Evolutionary conservation across 2,797 vertebrate species (phyloP), one percentile per base, ranked within the genome.

Genomic region (Carduelis carduelis): DNA sequence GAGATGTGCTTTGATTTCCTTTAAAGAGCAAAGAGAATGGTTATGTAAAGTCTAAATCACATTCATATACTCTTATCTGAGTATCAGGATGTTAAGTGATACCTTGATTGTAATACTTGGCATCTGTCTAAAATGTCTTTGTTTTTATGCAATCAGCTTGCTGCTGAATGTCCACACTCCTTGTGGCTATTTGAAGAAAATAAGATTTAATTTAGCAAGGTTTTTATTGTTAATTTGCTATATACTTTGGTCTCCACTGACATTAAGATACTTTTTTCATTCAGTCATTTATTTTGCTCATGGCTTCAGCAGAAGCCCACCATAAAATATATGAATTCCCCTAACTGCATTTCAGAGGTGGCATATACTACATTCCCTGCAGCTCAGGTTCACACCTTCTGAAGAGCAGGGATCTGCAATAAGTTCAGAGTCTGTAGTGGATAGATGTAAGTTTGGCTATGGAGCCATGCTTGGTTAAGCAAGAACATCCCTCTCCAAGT

Each of bases 161-260:
- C 35, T 90, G 61, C 55, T 81, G 57, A 90, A 81, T 47, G 26
- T 79, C 93, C 85, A 90, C 39, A 52, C 32, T 90, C 85, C 88
- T 95, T 63, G 69, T 86, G 87, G 77, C 72, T 90, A 90, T 81
- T 89, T 87, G 90, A 91, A 84, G 90, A 81, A 95, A 94, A 76
- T 50, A 87, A 91, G 77, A 94, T 81, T 83, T 93, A 94, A 95
- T 91, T 95, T 94, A 83, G 44, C 55, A 81, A 93, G 80, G 50
- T 94, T 86, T 83, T 95, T 94, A 65, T 56, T 76, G 87, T 63
- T 83, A 83, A 91, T 77, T 89, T 89, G 49, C 83, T 76, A 76
- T 65, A 79, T 91, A 83, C 90, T 95, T 93, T 76, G 35, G 21
- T 88, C 69, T 90, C 47, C 13, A 20, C 32, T 91, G 57, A 65